Percentiles rank a stretch among this genome's conserved stretches.
Conservation (phyloP, 2,113 vertebrate genomes). For the Podarcis muralis region DNA sequence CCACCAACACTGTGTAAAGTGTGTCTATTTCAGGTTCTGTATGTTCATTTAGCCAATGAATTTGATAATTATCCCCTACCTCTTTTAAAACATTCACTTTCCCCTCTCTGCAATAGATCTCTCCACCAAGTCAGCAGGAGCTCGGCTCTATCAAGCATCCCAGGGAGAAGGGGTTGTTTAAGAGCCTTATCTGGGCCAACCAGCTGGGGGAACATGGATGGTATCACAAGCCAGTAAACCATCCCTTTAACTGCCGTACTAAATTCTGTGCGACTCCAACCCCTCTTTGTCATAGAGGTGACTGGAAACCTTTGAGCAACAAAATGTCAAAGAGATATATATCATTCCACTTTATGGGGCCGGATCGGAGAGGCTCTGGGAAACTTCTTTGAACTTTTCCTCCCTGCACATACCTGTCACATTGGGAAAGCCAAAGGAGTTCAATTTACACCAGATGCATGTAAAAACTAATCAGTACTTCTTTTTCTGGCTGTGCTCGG, state of each 20-base stretch:
- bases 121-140: constrained; percentile 50
- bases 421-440: neutral
- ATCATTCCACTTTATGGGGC: neutral
- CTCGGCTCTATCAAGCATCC: constrained; percentile 51
- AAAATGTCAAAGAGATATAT: constrained; percentile 21
- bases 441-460: neutral
- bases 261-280: constrained; percentile 48
- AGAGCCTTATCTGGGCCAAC: constrained; percentile 72
- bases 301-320: constrained; percentile 21
- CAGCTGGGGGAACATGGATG: constrained; percentile 64
- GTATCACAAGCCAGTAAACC: constrained; percentile 60
- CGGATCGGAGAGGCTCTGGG: neutral
- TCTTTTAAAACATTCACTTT: constrained; percentile 53
- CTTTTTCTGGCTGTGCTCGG: neutral
- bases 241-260: constrained; percentile 40
- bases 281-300: constrained; percentile 25
- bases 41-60: constrained; percentile 48
- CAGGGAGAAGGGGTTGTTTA: constrained; percentile 57
- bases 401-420: neutral
- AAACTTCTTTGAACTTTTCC: constrained; percentile 12
- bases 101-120: constrained; percentile 56
- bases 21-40: constrained; percentile 37
- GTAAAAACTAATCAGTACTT: neutral
- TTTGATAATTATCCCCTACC: constrained; percentile 59
- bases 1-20: neutral